Evolutionary conservation across 2,797 vertebrate genomes (phyloP), one percentile per base, ranked within the genome.

Genomic region (Amniataba percoides): DNA sequence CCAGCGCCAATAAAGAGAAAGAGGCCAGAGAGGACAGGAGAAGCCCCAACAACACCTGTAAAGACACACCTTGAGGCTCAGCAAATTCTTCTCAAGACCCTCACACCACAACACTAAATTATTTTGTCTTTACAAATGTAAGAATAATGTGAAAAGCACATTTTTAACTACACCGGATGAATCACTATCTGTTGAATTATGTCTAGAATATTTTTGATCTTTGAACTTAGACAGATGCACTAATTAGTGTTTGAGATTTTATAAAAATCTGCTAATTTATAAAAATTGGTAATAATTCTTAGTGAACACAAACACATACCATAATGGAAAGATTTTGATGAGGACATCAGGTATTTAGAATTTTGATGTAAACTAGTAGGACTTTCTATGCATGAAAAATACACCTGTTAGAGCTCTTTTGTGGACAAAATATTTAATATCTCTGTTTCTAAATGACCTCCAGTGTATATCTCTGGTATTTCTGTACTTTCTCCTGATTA

Each of bases 1-100:
- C 39, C 36, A 14, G 61, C 84, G 84, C 87, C 88, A 89, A 83
- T 83, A 93, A 91, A 86, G 71, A 76, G 51, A 88, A 31, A 42
- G 74, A 83, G 87, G 85, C 84, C 84, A 85, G 89, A 80, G 43
- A 89, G 82, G 82, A 87, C 70, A 75, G 86, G 79, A 87, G 86
- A 91, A 86, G 83, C 67, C 87, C 86, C 65, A 19, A 74, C 77
- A 91, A 91, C 93, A 94, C 88, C 94, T 94, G 93, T 88, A 92
- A 56, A 76, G 82, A 90, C 88, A 86, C 85, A 91, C 87, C 92
- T 91, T 25, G 8, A 59, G 88, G 90, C 90, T 89, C 71, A 64
- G 68, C 49, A 76, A 87, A 92, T 92, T 89, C 87, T 85, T 90
- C 78, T 4, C 21, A 19, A 68, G 77, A 85, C 81, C 74, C 65